Evolutionary conservation across 2,113 vertebrate species (phyloP), one percentile per base, ranked within the genome.

Genomic region (Seriola aureovittata): DNA sequence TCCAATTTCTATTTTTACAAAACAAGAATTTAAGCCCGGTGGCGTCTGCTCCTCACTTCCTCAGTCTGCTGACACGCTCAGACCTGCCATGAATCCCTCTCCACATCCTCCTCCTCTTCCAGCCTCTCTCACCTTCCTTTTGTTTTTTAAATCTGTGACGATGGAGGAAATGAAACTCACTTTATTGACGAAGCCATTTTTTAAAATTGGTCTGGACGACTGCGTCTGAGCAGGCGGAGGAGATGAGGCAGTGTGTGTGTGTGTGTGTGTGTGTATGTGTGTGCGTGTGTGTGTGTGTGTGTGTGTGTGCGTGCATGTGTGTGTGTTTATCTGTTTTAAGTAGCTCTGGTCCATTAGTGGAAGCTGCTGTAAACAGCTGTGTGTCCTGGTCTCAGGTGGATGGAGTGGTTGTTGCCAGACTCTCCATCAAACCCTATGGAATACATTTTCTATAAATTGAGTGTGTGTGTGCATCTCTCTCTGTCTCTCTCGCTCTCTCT

Each of bases 301-400:
- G 34, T 6, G 34, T 36, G 34, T 36, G 34, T 3, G 3, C 3
- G 34, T 2, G 34, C 62, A 5, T 29, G 46, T 50, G 55, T 66
- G 54, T 59, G 36, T 89, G 69, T 66, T n/a, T 62, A 4, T 65
- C n/a, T 60, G 71, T 55, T 72, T 79, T 65, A 52, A 69, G 79
- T 55, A 71, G 57, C 40, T 80, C 63, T 65, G 54, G 23, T 77
- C 74, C 75, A 70, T 84, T 77, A 69, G 85, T 73, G 17, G n/a
- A 71, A 62, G 75, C 82, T 55, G 66, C 77, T 80, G 63, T 55
- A 46, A 71, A 82, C 80, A 86, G 78, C 59, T 86, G 81, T 85
- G 77, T 38, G 32, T 85, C 54, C 52, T 36, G 62, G 84, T 86
- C 78, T 83, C 84, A 81, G 74, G 78, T 88, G 86, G 79, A 85